These are phyloP conservation scores for Mus minutoides DNA, from an alignment of 2,797 vertebrate species.

Conservation along the genomic window DNA sequence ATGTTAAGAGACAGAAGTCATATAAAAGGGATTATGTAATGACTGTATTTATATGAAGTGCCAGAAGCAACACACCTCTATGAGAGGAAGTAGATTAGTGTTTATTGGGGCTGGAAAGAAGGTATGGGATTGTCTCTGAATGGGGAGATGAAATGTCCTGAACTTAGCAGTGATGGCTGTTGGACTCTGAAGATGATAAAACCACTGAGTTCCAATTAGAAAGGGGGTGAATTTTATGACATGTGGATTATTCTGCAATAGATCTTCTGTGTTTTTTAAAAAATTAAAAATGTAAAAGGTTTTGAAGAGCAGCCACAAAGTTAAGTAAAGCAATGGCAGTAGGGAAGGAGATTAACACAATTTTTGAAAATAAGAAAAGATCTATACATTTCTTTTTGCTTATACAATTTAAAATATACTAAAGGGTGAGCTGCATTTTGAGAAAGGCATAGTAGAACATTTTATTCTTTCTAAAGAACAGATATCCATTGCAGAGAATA, in stretches of 20 bases:
- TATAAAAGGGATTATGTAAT: neutral
- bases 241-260: neutral
- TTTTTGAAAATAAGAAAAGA: slow-evolving; percentile 13
- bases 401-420: slow-evolving; percentile 23
- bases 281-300: neutral
- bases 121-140: neutral
- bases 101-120: neutral
- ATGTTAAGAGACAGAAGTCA: neutral
- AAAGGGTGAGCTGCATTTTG: neutral
- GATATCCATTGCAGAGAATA: neutral
- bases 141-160: neutral
- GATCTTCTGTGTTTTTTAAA: neutral
- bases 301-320: neutral
- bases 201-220: neutral
- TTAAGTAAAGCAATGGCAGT: neutral
- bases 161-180: neutral
- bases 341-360: neutral
- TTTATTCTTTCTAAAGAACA: slow-evolving; percentile 21
- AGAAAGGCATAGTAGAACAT: neutral
- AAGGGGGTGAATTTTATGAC: neutral
- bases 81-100: neutral
- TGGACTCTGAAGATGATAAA: neutral
- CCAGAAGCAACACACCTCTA: neutral
- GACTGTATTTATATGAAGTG: neutral
- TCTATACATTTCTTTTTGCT: neutral